These are phyloP conservation scores for Onychomys leucogaster DNA, from an alignment of 2,797 vertebrate genomes.

Conservation along the genomic window DNA sequence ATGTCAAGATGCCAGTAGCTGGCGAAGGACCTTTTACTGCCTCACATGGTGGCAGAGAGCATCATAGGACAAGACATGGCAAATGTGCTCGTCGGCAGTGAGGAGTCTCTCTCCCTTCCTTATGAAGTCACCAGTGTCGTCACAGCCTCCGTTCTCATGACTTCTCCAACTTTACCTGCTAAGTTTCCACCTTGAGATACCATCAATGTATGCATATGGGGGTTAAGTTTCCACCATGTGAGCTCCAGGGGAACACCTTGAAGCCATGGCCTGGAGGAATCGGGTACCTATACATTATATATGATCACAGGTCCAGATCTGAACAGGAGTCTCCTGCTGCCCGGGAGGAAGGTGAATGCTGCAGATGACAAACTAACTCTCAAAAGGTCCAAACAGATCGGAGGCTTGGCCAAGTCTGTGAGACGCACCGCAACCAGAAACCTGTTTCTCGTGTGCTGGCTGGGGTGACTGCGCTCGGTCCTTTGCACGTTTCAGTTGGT, in stretches of 20 bases:
- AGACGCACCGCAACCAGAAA: neutral
- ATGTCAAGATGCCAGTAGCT: neutral
- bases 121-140: neutral
- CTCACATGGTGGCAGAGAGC: neutral
- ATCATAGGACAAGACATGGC: neutral
- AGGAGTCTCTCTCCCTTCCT: neutral
- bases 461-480: neutral
- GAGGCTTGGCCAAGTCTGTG: neutral
- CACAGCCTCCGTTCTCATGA: no score
- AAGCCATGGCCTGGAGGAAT: neutral
- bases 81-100: neutral
- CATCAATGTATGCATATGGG: neutral
- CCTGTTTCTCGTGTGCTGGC: accelerated
- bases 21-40: neutral
- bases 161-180: neutral
- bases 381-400: neutral
- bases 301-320: neutral
- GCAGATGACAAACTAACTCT: neutral
- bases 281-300: neutral
- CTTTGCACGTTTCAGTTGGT: neutral
- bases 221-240: neutral
- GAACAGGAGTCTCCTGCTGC: neutral
- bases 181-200: neutral
- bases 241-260: neutral
- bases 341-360: neutral